phyloP scores from a whole-genome alignment of 2,113 vertebrate genomes.

The Engystomops pustulosus region DNA sequence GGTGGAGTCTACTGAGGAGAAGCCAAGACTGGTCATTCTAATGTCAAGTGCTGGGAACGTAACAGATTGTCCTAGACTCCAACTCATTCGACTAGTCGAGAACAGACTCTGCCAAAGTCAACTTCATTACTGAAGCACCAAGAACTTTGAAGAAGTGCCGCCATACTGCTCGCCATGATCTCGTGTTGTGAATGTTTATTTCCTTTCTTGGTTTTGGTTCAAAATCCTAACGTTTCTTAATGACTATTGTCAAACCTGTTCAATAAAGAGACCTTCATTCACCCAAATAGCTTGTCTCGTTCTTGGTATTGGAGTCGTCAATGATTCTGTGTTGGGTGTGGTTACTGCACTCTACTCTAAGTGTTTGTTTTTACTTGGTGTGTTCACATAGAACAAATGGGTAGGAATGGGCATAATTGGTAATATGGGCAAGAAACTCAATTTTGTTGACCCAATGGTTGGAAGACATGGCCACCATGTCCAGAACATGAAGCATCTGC shows the following conservation, averaged over 20 bases:
- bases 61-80: slow-evolving; percentile 76
- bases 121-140: slow-evolving; percentile 69
- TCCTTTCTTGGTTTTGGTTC: neutral
- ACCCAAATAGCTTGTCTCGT: neutral
- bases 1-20: slow-evolving; percentile 84
- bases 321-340: neutral
- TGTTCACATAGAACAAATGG: too few relatives aligned
- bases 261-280: slow-evolving; percentile 28
- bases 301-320: neutral
- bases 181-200: neutral
- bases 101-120: slow-evolving; percentile 62
- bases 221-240: neutral
- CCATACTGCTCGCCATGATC: neutral
- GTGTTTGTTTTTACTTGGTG: too few relatives aligned
- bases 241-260: neutral
- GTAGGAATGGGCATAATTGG: neutral
- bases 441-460: too few relatives aligned
- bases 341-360: too few relatives aligned
- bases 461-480: neutral
- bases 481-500: neutral
- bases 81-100: slow-evolving; percentile 71
- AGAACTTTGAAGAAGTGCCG: neutral
- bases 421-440: too few relatives aligned
- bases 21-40: slow-evolving; percentile 86
- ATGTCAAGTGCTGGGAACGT: slow-evolving; percentile 68